Evolutionary conservation across 2,113 vertebrate genomes (phyloP), one percentile per base, ranked within the genome.

Genomic region (Pedionomus torquatus): DNA sequence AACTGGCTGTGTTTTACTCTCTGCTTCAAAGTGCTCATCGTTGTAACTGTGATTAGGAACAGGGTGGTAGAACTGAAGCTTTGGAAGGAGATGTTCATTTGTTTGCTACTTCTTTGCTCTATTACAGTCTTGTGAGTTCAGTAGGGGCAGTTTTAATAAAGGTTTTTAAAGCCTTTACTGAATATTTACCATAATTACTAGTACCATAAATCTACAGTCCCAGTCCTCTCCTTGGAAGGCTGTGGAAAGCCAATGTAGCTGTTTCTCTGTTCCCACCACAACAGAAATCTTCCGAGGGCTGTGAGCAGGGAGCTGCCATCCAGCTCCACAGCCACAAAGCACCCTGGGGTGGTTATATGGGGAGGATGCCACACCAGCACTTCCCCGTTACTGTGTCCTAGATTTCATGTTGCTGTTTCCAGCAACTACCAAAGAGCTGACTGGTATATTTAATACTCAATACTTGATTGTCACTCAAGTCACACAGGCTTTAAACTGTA

Each of bases 301-400:
- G 28, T 19, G 44, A 57, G 39, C 20, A 26, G 30, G 52, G 31
- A 63, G 6, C 33, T 91, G 35, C 41, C 9, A 1, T 52, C 33
- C 54, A 30, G 9, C 49, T 83, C 41, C 35, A 13, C 20, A 37
- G 19, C 25, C 33, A 44, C 3, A 1, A 25, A 49, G 54, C 21
- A 25, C 14, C 2, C 13, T 17, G 25, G 8, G 11, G 17, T 3
- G 19, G 11, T 39, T 0, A 0, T 11, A 4, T 7, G 26, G 39
- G 30, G 70, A 60, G 17, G 11, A 2, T 7, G 5, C 14, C 10
- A 10, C 71, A 26, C 7, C 9, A 12, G 28, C 35, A 71, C 17
- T n/a, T 77, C 37, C 41, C 44, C 5, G 0, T 63, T 46, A 65
- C 20, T 54, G 0, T 61, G 23, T 37, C 39, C 39, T 68, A 48